These are phyloP conservation scores for Campopleginae sp. DNA, from an alignment of 2,888 invertebrate species.

Conservation along the genomic window DNA sequence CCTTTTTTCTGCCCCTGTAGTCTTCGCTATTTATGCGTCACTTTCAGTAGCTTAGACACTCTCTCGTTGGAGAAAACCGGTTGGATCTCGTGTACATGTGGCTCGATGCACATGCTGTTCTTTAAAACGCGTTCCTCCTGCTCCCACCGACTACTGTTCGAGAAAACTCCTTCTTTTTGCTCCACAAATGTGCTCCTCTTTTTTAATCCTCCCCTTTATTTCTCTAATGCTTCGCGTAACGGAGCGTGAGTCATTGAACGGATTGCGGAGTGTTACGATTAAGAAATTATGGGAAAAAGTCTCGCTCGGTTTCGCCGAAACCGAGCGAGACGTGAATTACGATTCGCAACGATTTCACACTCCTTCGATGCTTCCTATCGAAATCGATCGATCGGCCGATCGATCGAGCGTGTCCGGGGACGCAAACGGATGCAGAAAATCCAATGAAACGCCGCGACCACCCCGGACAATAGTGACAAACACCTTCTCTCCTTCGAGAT, in stretches of 20 bases:
- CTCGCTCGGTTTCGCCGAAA: not conserved
- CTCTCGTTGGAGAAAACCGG: conserved; percentile 62
- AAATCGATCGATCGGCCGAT: conserved; percentile 30
- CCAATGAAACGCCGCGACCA: conserved; percentile 46
- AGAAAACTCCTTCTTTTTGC: conserved; percentile 23
- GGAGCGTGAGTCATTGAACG: conserved; percentile 40
- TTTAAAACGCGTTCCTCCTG: conserved; percentile 30
- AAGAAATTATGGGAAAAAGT: not conserved
- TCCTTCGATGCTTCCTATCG: conserved; percentile 27
- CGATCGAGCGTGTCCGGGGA: conserved; percentile 55
- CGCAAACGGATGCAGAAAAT: conserved; percentile 34
- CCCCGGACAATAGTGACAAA: conserved; percentile 32
- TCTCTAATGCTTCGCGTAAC: conserved; percentile 7
- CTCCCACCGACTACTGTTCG: conserved; percentile 14
- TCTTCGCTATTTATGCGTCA: conserved; percentile 67
- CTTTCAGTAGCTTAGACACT: conserved; percentile 57
- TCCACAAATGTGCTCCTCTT: not conserved
- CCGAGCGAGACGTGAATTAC: not conserved
- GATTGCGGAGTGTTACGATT: conserved; percentile 10
- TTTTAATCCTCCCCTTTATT: not conserved
- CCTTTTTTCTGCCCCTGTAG: conserved; percentile 16
- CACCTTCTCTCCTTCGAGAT: conserved; percentile 27
- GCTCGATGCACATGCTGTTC: conserved; percentile 9
- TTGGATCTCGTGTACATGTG: conserved; percentile 36
- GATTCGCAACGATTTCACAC: conserved; percentile 56